Evolutionary conservation across 2,888 invertebrate species (phyloP), one percentile per base, ranked within the genome.

Genomic region (Anagyrus pseudococci): DNA sequence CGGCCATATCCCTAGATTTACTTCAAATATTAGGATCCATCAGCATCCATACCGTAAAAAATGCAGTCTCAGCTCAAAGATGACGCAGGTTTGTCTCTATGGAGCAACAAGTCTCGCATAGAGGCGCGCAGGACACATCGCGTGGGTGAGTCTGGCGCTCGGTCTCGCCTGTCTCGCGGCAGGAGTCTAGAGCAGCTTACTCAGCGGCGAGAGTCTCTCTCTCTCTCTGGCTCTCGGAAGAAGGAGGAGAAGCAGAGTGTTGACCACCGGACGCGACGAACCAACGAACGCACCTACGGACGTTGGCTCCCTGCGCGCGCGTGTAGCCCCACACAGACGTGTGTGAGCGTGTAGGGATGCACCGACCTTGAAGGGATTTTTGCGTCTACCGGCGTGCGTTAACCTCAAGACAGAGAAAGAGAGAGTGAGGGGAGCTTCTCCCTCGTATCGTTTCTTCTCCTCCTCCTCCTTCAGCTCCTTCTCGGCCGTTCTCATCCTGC

Each of bases 331-430:
- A 75, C 75, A 76, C 75, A 74, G 76, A 74, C 72, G 75, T 72
- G 69, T 71, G 64, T 56, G 65, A 48, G 25, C 66, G 68, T 67
- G 70, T 72, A 75, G 79, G 79, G 80, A 79, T 80, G 79, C 78
- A 78, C 71, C 76, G 79, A 75, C 80, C 80, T 80, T 80, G 80
- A 69, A 75, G 77, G 77, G 78, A 80, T 80, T 80, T 80, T 80
- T 80, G 77, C 77, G 80, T 80, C 79, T 80, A 77, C 77, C 76
- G 68, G 72, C 72, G 80, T 75, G 68, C 80, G 71, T 80, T 80
- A 79, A 79, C 78, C 78, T 61, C 55, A 26, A 73, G 71, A 23
- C 63, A 43, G 59, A 19, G 26, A 29, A 40, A 37, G 26, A 50
- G 55, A 26, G 44, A 33, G n/a, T 22, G 47, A 58, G 54, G 44